Conservation (phyloP, 35 echinoderm and acorn worm genomes). For the Strongylocentrotus purpuratus region DNA sequence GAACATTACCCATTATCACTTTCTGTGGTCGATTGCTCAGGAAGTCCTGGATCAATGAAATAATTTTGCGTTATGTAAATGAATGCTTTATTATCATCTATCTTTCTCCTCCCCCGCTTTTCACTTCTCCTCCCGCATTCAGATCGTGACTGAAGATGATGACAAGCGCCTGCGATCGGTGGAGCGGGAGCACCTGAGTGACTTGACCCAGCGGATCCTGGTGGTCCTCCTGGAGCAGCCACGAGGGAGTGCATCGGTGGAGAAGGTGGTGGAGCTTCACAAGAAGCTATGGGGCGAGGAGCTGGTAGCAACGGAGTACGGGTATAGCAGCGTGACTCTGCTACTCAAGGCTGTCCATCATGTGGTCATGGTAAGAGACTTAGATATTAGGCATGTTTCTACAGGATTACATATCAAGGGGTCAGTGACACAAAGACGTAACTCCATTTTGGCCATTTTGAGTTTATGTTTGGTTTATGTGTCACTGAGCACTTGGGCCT, state of each 20-base stretch:
- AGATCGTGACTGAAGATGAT: conserved; percentile 65
- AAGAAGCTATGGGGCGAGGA: conserved; percentile 54
- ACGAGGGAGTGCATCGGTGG: conserved; percentile 56
- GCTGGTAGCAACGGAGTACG: conserved; percentile 72
- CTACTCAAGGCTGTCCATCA: conserved; percentile 80
- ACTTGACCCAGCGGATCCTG: conserved; percentile 83
- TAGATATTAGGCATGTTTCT: too few relatives aligned
- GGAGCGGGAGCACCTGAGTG: conserved; percentile 74
- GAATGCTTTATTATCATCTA: too few relatives aligned
- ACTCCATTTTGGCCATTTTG: too few relatives aligned
- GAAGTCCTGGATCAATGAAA: too few relatives aligned
- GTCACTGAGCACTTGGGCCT: too few relatives aligned
- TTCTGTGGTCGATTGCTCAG: too few relatives aligned
- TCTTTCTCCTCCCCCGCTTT: background rate
- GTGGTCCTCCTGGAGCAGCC: conserved; percentile 79
- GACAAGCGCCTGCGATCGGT: conserved; percentile 68
- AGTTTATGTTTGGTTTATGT: too few relatives aligned
- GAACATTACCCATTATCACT: too few relatives aligned
- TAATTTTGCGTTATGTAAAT: too few relatives aligned
- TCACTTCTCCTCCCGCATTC: too few relatives aligned
- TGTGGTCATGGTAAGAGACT: conserved; percentile 71
- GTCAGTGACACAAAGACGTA: too few relatives aligned
- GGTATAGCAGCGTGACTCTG: conserved; percentile 80
- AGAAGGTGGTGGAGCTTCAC: conserved; percentile 54
- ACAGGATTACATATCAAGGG: too few relatives aligned